Conservation (phyloP, 2,113 vertebrate genomes). For the Salvator merianae region DNA sequence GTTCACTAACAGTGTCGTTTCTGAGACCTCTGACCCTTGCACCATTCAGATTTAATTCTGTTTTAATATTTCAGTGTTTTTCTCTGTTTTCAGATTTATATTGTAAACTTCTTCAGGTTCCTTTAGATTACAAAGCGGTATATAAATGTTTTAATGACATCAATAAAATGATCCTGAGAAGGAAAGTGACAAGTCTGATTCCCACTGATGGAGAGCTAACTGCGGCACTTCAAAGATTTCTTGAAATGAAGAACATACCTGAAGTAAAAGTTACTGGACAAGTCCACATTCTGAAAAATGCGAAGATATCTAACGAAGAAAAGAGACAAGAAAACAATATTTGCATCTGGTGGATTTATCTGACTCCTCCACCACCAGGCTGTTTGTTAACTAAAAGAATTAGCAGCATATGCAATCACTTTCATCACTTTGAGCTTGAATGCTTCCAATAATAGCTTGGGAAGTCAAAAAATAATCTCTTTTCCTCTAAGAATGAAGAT, state of each 20-base stretch:
- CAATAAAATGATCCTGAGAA: neutral
- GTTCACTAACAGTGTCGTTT: too few relatives aligned
- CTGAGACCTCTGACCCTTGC: too few relatives aligned
- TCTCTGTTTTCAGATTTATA: too few relatives aligned
- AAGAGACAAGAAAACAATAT: constrained; percentile 5
- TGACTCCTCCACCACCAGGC: neutral
- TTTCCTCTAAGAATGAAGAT: constrained; percentile 12
- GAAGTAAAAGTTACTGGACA: constrained; percentile 99
- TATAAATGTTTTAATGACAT: too few relatives aligned
- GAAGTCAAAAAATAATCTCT: neutral
- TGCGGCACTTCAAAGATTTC: neutral
- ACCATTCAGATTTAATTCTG: too few relatives aligned
- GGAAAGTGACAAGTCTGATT: neutral
- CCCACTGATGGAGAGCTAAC: neutral
- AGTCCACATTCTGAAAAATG: constrained; percentile 97
- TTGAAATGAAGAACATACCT: constrained; percentile 78
- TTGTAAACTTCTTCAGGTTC: too few relatives aligned
- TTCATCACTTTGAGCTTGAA: neutral
- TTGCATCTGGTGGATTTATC: neutral
- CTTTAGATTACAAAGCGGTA: too few relatives aligned
- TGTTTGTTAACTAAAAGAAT: neutral
- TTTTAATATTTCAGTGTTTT: too few relatives aligned
- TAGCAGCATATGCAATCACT: neutral
- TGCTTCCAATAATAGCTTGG: neutral
- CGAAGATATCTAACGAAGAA: constrained; percentile 85